Base-by-base conservation (phyloP, 1,140 invertebrate genomes). In the Drosophila bipectinata region DNA sequence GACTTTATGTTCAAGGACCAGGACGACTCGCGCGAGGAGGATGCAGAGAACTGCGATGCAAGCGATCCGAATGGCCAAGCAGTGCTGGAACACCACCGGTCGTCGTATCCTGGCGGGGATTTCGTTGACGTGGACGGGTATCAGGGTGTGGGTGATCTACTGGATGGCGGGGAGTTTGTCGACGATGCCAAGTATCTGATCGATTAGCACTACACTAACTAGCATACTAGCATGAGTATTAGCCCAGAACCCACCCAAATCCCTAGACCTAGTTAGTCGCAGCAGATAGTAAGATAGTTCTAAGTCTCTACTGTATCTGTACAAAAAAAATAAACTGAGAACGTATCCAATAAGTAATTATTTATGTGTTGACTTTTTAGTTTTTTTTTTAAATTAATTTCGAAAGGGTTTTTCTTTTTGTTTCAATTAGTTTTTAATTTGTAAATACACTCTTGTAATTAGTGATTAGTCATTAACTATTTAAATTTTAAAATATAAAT, bases 1-100 rank as follows among this genome's bases (percentile, higher is more conserved):
- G 89, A 91, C 59, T 87, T 87, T 5, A 89, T 91, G 82, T 80
- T 88, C 10, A 78, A 85, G 53, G 78, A 85, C 24, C 76, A 87
- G 10, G 75, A 39, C 0, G 53, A 62, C 18, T 21, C 18, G 4
- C 52, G 58, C 5, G 39, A 34, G 7, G 51, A 62, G 4, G 21
- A 55, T 4, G 72, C 57, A 4, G 57, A 68, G 3, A 34, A 77
- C 21, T 51, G 61, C 1, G 67, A 67, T n/a, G 74, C 66, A n/a
- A 48, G 72, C 21, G 76, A 77, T 6, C 12, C 14, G 12, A 41
- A 44, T 14, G 54, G 18, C 53, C 26, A 28, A 7, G 5, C 26
- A 28, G 26, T 28, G 26, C 26, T 28, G 26, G 26, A 28, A 7
- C 26, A 28, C 6, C 44, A 66, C 3, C 58, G 49, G 6, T 76